Percentiles rank a stretch among this genome's conserved stretches.
Evolutionary conservation across 2,888 invertebrate species (phyloP).

Genomic region (Hemaris fuciformis): DNA sequence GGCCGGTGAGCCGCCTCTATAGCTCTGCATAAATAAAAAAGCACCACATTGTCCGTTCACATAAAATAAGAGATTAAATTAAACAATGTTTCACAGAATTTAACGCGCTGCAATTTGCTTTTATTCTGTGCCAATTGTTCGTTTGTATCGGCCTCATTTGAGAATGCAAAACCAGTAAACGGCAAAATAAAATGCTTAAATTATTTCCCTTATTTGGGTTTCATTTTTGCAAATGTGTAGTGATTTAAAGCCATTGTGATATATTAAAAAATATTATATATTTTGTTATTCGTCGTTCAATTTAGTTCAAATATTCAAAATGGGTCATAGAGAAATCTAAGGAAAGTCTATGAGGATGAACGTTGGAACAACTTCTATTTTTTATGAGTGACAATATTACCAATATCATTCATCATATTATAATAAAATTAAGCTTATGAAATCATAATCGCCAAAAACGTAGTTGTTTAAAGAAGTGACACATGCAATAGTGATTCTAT

Average conservation of each 20-base stretch:
- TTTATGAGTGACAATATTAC: too few relatives aligned
- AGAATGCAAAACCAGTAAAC: not conserved
- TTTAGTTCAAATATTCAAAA: not conserved
- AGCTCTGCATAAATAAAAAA: not conserved
- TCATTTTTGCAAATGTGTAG: not conserved
- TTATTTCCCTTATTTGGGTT: not conserved
- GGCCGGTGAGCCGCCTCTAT: too few relatives aligned
- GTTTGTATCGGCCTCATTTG: not conserved
- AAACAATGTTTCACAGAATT: not conserved
- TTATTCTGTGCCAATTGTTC: slow-evolving; percentile 1
- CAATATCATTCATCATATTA: too few relatives aligned
- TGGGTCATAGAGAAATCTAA: too few relatives aligned
- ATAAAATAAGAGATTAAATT: not conserved
- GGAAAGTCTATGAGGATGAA: too few relatives aligned
- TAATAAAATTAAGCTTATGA: too few relatives aligned
- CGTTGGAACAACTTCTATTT: too few relatives aligned
- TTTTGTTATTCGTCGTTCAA: not conserved
- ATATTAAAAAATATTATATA: not conserved
- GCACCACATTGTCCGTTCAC: not conserved
- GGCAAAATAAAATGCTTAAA: not conserved
- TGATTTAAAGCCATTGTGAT: not conserved
- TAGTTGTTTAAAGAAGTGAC: too few relatives aligned
- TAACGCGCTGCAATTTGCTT: not conserved
- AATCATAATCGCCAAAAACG: too few relatives aligned
- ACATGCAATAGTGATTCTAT: too few relatives aligned